Evolutionary conservation across 2,113 vertebrate species (phyloP).

Genomic region (Spea multiplicata): DNA sequence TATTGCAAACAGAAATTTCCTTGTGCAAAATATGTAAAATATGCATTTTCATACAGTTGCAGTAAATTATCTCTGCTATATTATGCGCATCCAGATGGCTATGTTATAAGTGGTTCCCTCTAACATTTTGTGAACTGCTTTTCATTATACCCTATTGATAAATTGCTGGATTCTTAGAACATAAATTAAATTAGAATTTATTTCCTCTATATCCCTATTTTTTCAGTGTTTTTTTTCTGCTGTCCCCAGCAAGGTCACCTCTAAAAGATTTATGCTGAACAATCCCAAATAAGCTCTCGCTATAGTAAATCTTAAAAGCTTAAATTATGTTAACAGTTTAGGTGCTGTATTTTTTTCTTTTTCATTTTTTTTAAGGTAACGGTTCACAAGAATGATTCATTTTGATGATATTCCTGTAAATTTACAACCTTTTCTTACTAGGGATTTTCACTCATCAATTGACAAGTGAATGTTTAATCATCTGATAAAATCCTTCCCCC

Average conservation of each 20-base stretch:
- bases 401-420: too few species aligned
- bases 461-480: too few species aligned
- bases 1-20: too few species aligned
- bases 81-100: neutral
- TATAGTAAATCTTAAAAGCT: neutral
- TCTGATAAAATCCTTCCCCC: too few species aligned
- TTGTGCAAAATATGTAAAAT: too few species aligned
- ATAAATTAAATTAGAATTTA: neutral
- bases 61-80: neutral
- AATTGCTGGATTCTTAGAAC: neutral
- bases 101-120: neutral
- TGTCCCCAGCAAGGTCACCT: neutral
- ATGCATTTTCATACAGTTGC: neutral
- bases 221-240: neutral
- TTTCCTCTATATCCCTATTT: neutral
- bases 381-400: too few species aligned
- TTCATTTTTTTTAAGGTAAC: too few species aligned
- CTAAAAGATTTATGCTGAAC: slow-evolving; percentile 1
- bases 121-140: neutral
- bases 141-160: neutral
- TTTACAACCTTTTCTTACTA: too few species aligned
- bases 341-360: too few species aligned
- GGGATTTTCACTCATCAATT: too few species aligned
- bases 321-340: too few species aligned
- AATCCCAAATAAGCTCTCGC: neutral